phyloP scores from a whole-genome alignment of 2,797 vertebrate genomes.

The Urocyon cinereoargenteus region DNA sequence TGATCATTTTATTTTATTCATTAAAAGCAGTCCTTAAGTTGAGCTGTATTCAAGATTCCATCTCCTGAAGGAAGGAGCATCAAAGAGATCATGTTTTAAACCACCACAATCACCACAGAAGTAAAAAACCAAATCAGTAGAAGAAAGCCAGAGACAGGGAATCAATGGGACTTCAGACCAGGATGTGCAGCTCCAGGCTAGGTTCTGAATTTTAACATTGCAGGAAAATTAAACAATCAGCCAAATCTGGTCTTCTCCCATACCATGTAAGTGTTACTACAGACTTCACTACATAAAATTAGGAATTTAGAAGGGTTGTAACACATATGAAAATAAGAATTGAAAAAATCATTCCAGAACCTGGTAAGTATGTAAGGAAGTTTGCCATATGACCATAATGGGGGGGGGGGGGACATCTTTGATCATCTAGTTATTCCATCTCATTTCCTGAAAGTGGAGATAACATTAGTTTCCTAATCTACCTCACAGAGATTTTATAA shows the following conservation, averaged over 20 bases:
- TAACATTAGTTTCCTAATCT: neutral
- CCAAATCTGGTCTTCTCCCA: neutral
- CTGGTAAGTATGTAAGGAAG: neutral
- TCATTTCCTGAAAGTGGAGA: neutral
- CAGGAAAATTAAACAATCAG: neutral
- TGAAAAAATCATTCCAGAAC: neutral
- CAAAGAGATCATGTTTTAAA: slow-evolving; percentile 14
- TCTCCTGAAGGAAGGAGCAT: neutral
- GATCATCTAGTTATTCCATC: neutral
- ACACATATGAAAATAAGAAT: neutral
- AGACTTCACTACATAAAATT: neutral
- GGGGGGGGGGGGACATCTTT: neutral
- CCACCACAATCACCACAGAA: neutral
- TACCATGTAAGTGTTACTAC: neutral
- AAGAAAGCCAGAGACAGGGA: neutral
- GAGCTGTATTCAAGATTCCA: neutral
- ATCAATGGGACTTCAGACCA: neutral
- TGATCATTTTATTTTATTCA: neutral
- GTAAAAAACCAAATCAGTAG: neutral
- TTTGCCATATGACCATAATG: neutral
- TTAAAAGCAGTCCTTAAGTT: neutral
- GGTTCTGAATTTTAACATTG: neutral
- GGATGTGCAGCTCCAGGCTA: neutral
- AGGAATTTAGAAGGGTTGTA: neutral
- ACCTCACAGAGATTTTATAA: neutral